Evolutionary conservation across 2,797 vertebrate genomes (phyloP), one percentile per base, ranked within the genome.

Genomic region (Eutrigla gurnardus): DNA sequence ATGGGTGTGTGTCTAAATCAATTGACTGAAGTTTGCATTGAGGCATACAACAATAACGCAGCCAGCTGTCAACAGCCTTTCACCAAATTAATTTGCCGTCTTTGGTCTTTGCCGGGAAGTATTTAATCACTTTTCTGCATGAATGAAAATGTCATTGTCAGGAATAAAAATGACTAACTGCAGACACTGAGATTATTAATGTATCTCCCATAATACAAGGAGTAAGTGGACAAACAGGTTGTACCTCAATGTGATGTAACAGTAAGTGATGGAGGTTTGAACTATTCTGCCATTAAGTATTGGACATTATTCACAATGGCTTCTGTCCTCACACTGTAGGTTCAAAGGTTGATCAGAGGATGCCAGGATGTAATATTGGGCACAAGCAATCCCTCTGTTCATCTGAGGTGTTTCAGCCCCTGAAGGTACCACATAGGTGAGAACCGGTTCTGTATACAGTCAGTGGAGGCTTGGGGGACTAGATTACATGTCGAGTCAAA

Each of bases 61-160:
- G 39, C 68, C 25, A 65, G 25, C 73, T 65, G 47, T 66, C 54
- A 70, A 47, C 67, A 73, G 49, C 53, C 68, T 70, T 45, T 78
- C 36, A 37, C 50, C 65, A 72, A 45, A 58, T 69, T 13, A 11
- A 61, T 65, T 77, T 59, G 10, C 59, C 15, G 7, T 18, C 13
- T 71, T 25, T 66, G 46, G 33, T 37, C 59, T 47, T 11, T 70
- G 15, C 18, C 17, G 7, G 42, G 10, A 77, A 60, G 37, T 65
- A 60, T 65, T 65, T 62, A 55, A 70, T 70, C 18, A 39, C 55
- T 65, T 74, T 69, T 70, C 37, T 39, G 3, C 57, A 18, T 42
- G 42, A 72, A 37, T 65, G 52, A 45, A 71, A 60, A 40, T 57
- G n/a, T 68, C 58, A 65, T 43, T 39, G 65, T 64, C 8, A 37